Base-by-base conservation (phyloP, 2,797 vertebrate species). In the Xyrichtys novacula region DNA sequence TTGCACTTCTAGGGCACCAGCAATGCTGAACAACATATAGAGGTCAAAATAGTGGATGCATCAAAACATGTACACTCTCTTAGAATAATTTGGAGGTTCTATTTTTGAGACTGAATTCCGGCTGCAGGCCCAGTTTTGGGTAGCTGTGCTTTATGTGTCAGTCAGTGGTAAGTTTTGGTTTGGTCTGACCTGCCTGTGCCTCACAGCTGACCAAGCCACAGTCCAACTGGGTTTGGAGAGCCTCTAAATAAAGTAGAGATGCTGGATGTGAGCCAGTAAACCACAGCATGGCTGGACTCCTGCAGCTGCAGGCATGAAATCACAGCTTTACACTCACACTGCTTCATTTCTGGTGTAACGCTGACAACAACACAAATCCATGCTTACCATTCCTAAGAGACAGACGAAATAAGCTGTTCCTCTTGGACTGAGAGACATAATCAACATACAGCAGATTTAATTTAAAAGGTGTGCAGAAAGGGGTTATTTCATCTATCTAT, bases 241-340 rank as follows among this genome's bases (percentile, higher is more conserved):
- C 56, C 23, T 83, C 63, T 65, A 84, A 83, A 85, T 76, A 82
- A 69, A 78, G 59, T 5, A 10, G 47, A 83, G 63, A 57, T 16
- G 1, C 22, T 70, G 63, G 42, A 50, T 48, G 39, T 29, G 47
- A 50, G 67, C 55, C 70, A 81, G 36, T 22, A 71, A 46, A 70
- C 58, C 72, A 71, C 57, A 52, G 65, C 34, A 57, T 52, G 48
- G 66, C 59, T 44, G 15, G 43, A 75, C 54, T 63, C 6, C 5
- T 72, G 55, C 65, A 62, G 59, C 59, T 55, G 55, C 22, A 68
- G 14, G n/a, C n/a, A 54, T 61, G 19, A 12, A 34, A 20, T 53
- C 32, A 58, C 23, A 55, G 36, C 20, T 29, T 25, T 12, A 50
- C 22, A 22, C 42, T 53, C 2, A 5, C 20, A 29, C 29, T n/a